These are phyloP conservation scores for Solea senegalensis DNA, from an alignment of 2,113 vertebrate genomes.

Conservation along the genomic window DNA sequence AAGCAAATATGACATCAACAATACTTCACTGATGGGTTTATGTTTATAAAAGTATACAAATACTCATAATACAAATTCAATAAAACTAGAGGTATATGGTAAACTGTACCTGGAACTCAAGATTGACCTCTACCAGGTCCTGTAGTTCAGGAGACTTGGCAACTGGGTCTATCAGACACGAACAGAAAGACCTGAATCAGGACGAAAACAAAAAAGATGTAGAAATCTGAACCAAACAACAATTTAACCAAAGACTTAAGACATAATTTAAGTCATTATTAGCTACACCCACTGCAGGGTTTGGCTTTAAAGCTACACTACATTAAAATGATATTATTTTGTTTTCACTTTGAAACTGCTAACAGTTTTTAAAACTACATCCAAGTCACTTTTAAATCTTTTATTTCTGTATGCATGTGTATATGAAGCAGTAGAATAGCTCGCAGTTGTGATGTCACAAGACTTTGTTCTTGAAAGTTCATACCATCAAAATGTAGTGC, in stretches of 20 bases:
- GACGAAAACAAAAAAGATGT: background rate
- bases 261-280: background rate
- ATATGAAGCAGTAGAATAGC: too few species aligned
- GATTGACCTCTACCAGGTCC: slow-evolving; percentile 80
- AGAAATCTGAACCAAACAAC: background rate
- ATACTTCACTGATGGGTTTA: too few species aligned
- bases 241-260: background rate
- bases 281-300: background rate
- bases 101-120: slow-evolving; percentile 80
- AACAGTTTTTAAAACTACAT: too few species aligned
- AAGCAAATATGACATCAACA: too few species aligned
- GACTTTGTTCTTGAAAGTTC: too few species aligned
- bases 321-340: too few species aligned
- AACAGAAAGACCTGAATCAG: slow-evolving; percentile 80
- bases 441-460: too few species aligned
- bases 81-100: background rate
- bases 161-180: slow-evolving; percentile 80
- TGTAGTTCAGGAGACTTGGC: slow-evolving; percentile 76
- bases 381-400: too few species aligned
- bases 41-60: too few species aligned
- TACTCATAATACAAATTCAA: background rate
- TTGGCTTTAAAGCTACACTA: background rate
- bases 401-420: too few species aligned
- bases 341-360: too few species aligned
- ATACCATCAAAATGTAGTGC: too few species aligned